Base-by-base conservation (phyloP, 2,113 vertebrate species). In the Cricetomys ansorgei region DNA sequence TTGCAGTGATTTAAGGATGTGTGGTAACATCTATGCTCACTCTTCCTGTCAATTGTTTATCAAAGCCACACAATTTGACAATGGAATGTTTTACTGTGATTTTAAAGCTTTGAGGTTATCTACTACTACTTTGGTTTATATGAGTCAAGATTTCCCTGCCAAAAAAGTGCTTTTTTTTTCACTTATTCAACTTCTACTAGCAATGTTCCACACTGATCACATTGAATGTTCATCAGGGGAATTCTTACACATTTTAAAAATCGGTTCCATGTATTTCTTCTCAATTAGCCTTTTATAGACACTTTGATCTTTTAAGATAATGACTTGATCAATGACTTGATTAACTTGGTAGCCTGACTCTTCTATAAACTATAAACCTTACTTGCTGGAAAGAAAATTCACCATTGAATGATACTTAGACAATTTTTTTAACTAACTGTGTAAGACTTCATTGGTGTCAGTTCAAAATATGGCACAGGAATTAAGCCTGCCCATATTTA, bases 371-470 rank as follows among this genome's bases (percentile, higher is more conserved):
- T 75, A 5, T 23, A 50, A 21, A 76, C 3, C 19, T 93, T 93
- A 88, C 55, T 88, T 94, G 69, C 40, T 89, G 48, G 34, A 92
- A 91, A 67, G 12, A 23, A 86, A 92, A 67, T 92, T 5, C 6
- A 79, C 23, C n/a, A 90, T 16, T 77, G 50, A 45, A 59, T 91
- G n/a, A 67, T 89, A 94, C 81, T 53, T 5, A 87, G 12, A 0
- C 0, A 0, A 12, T 81, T 72, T 64, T 83, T 64, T 96, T 96
- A 34, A 10, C 25, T 93, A 72, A 64, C 94, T 96, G 83, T 45
- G 17, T 69, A 96, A 62, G 43, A 75, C 40, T 89, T 97, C 75
- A 87, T 65, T 94, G 64, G 80, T 94, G 48, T 94, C 5, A 88
- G 21, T 67, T 48, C 15, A 97, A 67, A 53, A 89, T 45, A 93